phyloP scores from a whole-genome alignment of 2,797 vertebrate species.

The Sebastiscus tertius region DNA sequence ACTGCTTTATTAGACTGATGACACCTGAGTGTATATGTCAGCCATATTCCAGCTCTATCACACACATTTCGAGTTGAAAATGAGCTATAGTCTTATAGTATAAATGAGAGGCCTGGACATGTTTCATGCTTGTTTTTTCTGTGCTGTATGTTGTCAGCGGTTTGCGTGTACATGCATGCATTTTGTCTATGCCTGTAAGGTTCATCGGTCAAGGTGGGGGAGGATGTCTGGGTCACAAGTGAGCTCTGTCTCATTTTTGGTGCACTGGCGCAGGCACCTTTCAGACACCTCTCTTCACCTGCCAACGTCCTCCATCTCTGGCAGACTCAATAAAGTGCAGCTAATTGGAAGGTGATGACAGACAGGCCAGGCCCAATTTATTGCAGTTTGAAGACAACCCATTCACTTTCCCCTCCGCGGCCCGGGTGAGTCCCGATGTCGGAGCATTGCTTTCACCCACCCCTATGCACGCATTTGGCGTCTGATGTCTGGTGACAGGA shows the following conservation, averaged over 20 bases:
- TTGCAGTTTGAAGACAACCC: constrained; percentile 76
- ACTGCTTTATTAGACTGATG: neutral
- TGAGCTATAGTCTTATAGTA: neutral
- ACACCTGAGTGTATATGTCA: neutral
- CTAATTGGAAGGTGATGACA: constrained; percentile 88
- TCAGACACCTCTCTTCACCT: constrained; percentile 81
- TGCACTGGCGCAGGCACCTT: constrained; percentile 68
- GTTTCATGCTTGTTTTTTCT: neutral
- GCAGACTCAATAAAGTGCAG: constrained; percentile 80
- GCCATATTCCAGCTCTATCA: neutral
- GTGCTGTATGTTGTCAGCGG: neutral
- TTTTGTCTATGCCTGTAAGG: constrained; percentile 4
- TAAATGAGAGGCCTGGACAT: neutral
- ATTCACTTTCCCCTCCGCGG: constrained; percentile 61
- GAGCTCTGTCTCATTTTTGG: constrained; percentile 57
- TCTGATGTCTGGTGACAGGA: constrained; percentile 44
- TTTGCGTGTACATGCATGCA: constrained; percentile 11
- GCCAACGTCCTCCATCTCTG: constrained; percentile 80
- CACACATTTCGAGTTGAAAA: neutral
- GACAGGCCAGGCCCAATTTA: constrained; percentile 76
- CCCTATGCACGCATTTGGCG: constrained; percentile 46
- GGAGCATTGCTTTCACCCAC: constrained; percentile 32
- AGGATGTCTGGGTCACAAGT: constrained; percentile 64
- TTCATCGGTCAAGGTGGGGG: constrained; percentile 41
- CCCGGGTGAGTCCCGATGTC: constrained; percentile 61